phyloP scores from a whole-genome alignment of 2,888 invertebrate species.

The Bellardia pandia region DNA sequence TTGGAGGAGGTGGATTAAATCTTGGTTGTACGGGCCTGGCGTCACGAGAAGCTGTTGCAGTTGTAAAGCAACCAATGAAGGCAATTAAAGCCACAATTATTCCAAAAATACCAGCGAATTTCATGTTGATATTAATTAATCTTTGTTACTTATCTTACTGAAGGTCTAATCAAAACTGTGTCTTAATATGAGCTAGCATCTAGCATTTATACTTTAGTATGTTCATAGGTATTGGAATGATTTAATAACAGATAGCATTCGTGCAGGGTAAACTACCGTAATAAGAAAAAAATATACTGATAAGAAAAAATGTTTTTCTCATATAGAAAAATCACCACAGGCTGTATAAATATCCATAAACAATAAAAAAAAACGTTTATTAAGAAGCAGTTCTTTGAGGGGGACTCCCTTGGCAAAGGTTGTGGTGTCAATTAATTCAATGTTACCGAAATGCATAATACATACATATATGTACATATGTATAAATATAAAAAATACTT shows the following conservation, averaged over 20 bases:
- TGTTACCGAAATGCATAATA: too few relatives aligned
- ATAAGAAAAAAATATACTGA: conserved; percentile 22
- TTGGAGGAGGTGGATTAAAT: conserved; percentile 52
- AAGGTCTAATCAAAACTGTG: conserved; percentile 47
- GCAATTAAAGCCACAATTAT: conserved; percentile 37
- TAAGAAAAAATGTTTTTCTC: conserved; percentile 13
- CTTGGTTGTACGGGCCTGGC: conserved; percentile 48
- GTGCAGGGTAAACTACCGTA: conserved; percentile 46
- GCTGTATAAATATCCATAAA: conserved; percentile 4
- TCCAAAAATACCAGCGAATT: conserved; percentile 40
- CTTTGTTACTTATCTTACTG: neutral
- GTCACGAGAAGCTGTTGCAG: conserved; percentile 46
- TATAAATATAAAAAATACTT: too few relatives aligned
- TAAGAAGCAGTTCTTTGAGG: neutral
- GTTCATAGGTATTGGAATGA: neutral
- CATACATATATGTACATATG: too few relatives aligned
- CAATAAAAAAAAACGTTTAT: neutral
- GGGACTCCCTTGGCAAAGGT: neutral
- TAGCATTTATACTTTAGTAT: conserved; percentile 8
- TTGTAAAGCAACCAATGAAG: conserved; percentile 40
- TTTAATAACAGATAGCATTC: neutral
- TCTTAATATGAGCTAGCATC: neutral
- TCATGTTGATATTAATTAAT: conserved; percentile 38
- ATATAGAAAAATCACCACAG: conserved; percentile 25
- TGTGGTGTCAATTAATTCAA: neutral